A percentile compares a stretch with the other conserved stretches of the same genome.
Evolutionary conservation across 1,140 invertebrate species (phyloP).

Genomic region (Hyposmocoma kahamanoa): DNA sequence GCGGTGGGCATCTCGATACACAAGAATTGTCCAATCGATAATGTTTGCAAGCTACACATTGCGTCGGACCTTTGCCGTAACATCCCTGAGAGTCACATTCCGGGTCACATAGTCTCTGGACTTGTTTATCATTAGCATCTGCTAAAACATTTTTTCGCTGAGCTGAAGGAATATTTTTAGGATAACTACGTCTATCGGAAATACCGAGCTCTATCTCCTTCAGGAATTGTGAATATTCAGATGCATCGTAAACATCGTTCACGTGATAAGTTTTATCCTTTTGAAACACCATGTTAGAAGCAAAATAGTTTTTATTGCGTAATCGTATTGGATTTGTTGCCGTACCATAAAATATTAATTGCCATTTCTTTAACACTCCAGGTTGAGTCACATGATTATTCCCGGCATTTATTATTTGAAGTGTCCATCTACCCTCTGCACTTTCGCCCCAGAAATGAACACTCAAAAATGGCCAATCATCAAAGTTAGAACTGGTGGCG

Average conservation of each 20-base stretch:
- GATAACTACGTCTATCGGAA: slow-evolving; percentile 77
- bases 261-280: slow-evolving; percentile 63
- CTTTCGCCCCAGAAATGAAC: slow-evolving; percentile 98
- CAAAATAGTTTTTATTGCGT: slow-evolving; percentile 68
- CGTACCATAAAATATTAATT: slow-evolving; percentile 93
- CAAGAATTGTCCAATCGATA: slow-evolving; percentile 87
- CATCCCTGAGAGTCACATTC: slow-evolving; percentile 87
- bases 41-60: slow-evolving; percentile 85
- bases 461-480: slow-evolving; percentile 97
- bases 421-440: slow-evolving; percentile 91
- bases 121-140: slow-evolving; percentile 74
- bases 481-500: slow-evolving; percentile 91
- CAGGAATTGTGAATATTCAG: slow-evolving; percentile 70
- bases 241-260: slow-evolving; percentile 69
- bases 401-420: slow-evolving; percentile 93
- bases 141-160: slow-evolving; percentile 67
- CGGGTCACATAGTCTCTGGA: slow-evolving; percentile 79
- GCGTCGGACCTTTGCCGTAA: slow-evolving; percentile 85
- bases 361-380: slow-evolving; percentile 92
- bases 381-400: slow-evolving; percentile 86
- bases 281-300: slow-evolving; percentile 43
- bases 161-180: slow-evolving; percentile 74
- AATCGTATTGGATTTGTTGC: slow-evolving; percentile 85
- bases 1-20: slow-evolving; percentile 84
- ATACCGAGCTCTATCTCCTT: slow-evolving; percentile 76